A percentile compares a stretch with the other conserved stretches of the same genome.
These are phyloP conservation scores for Helicoverpa armigera DNA, from an alignment of 1,140 invertebrate genomes.

Conservation along the genomic window DNA sequence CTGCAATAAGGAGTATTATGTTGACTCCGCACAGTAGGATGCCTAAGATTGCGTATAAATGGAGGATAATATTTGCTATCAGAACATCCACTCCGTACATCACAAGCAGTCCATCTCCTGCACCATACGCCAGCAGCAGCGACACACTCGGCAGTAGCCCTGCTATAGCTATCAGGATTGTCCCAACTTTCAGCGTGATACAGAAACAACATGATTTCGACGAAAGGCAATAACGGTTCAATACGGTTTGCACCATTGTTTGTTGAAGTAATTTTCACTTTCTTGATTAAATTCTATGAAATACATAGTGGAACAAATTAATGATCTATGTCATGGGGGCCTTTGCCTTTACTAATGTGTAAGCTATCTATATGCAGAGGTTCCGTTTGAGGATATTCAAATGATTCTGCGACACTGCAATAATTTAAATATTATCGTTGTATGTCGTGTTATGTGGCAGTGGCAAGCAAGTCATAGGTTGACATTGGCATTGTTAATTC, in stretches of 20 bases:
- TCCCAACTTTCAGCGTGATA: constrained; percentile 53
- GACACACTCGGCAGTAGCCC: constrained; percentile 54
- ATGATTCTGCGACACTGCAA: no score
- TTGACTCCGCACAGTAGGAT: constrained; percentile 54
- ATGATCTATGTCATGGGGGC: neutral
- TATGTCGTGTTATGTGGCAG: no score
- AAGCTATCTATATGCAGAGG: no score
- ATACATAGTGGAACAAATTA: neutral
- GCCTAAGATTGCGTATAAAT: constrained; percentile 54
- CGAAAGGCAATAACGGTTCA: constrained; percentile 54
- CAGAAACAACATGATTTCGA: constrained; percentile 59
- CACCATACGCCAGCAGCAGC: constrained; percentile 52
- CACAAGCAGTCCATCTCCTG: constrained; percentile 44
- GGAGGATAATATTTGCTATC: constrained; percentile 48
- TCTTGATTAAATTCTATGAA: neutral
- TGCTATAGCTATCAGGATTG: constrained; percentile 56
- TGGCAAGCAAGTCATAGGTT: no score
- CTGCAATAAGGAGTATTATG: constrained; percentile 57
- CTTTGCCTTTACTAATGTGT: no score
- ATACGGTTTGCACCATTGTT: constrained; percentile 47
- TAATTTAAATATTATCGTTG: no score
- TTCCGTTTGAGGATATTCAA: no score
- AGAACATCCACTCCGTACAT: constrained; percentile 31
- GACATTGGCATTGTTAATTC: no score
- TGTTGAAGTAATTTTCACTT: neutral